Base-by-base conservation (phyloP, 92 coral and sea anemone species). In the Umimayanthus chanpuru region DNA sequence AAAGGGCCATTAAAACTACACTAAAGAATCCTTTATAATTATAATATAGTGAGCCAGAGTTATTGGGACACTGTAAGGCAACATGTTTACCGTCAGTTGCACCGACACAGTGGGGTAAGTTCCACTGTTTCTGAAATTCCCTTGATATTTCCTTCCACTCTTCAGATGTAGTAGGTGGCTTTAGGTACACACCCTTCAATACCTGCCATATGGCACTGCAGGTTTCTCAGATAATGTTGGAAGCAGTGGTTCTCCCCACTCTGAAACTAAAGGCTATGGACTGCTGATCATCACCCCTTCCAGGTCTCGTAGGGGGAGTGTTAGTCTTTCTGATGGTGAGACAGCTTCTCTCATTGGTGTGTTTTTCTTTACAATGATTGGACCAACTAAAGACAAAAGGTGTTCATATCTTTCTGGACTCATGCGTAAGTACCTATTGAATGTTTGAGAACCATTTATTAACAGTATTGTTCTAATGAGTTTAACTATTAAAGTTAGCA, bases 141-240 rank as follows among this genome's bases (percentile, higher is more conserved):
- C 77, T 72, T 72, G 77, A 26, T 72, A 29, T 72, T 72, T 88
- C 56, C 55, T 21, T 61, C 90, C 90, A 88, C 58, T 79, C 90
- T 38, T 66, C 61, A 39, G 64, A 77, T 44, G 76, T 88, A 55
- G 76, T 47, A 56, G 92, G 92, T 80, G 90, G 80, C 82, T 79
- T 92, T 77, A 92, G 36, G 65, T 86, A 89, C 47, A 78, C 79
- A 53, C 84, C 53, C 21, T 43, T 40, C 85, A 89, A 71, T 41
- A 89, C 87, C 68, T 75, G 64, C 93, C 93, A 93, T 74, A 90
- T 88, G 49, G 95, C 95, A 41, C 83, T 55, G 67, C 91, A 87
- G 28, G 93, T 93, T 85, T 93, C 93, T 43, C 91, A 71, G 47
- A 93, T 58, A 44, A 89, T 92, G 72, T 85, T 1, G 41, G 88